Evolutionary conservation across 2,888 invertebrate species (phyloP), one percentile per base, ranked within the genome.

Genomic region (Melieria omissa): DNA sequence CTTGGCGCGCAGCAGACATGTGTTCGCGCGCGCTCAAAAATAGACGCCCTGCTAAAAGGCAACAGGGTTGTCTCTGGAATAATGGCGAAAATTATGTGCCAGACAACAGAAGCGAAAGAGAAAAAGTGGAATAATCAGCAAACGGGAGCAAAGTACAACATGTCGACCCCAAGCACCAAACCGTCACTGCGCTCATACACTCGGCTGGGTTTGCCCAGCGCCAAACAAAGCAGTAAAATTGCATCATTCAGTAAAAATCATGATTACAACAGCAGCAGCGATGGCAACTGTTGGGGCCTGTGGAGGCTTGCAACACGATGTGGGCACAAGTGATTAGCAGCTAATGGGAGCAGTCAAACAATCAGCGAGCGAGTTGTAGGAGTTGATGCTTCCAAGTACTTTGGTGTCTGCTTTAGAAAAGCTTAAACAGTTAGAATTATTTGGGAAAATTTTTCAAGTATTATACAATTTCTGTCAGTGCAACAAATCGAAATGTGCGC

Each of bases 191-290:
- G 29, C 29, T 29, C 29, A 29, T 2, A 29, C 29, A 29, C 3
- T 29, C 29, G 29, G 29, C 29, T 29, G 29, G 29, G 3, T 29
- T 29, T 29, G 29, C 29, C 29, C 29, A 29, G 29, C 29, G 29
- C 29, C 29, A 58, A 58, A 61, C 60, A 67, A 67, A 67, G 9
- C 61, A 61, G 58, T 46, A 45, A 65, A 65, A 70, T 65, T 65
- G 52, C 70, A 65, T 70, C 60, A 52, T 60, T 70, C 65, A 70
- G 58, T 49, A 42, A 64, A 71, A 71, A 71, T 71, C 66, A 62
- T 71, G 66, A 71, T 71, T 71, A 66, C 65, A 71, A 54, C 62
- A 61, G 47, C 64, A 47, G 16, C 29, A 52, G 12, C 42, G 44
- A 54, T 54, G 52, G 12, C 54, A 65, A 47, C 47, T 29, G 29